Evolutionary conservation across 2,113 vertebrate species (phyloP).

Genomic region (Recurvirostra avosetta): DNA sequence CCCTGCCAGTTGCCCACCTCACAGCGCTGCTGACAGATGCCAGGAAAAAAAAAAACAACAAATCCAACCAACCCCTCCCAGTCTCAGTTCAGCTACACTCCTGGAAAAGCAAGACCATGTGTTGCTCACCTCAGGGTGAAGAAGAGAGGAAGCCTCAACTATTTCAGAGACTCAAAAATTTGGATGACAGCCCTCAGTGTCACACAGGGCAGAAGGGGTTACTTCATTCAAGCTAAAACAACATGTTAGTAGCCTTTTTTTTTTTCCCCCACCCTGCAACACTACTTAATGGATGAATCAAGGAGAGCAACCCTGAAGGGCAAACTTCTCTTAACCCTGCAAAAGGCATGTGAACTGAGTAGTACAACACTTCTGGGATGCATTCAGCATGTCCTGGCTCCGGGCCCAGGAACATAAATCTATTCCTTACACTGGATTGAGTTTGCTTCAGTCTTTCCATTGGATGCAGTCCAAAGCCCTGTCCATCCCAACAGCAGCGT

Average conservation of each 20-base stretch:
- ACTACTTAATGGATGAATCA: slow-evolving; percentile 11
- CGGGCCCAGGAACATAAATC: slow-evolving; percentile 28
- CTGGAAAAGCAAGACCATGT: background rate
- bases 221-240: slow-evolving; percentile 30
- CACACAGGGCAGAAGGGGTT: slow-evolving; percentile 6
- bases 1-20: background rate
- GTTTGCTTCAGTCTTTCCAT: slow-evolving; percentile 28
- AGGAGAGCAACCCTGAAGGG: slow-evolving; percentile 38
- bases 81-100: background rate
- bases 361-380: slow-evolving; percentile 49
- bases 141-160: background rate
- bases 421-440: background rate
- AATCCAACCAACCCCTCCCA: background rate
- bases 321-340: slow-evolving; percentile 35
- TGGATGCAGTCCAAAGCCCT: slow-evolving; percentile 10
- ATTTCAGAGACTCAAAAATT: background rate
- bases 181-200: background rate
- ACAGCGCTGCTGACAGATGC: background rate
- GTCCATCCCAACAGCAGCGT: background rate
- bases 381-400: slow-evolving; percentile 41
- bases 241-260: background rate
- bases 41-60: background rate
- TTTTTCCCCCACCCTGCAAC: accelerated
- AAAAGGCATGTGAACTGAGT: slow-evolving; percentile 34
- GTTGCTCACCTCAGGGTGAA: background rate